These are phyloP conservation scores for Trialeurodes vaporariorum DNA, from an alignment of 1,140 invertebrate species.

Conservation along the genomic window DNA sequence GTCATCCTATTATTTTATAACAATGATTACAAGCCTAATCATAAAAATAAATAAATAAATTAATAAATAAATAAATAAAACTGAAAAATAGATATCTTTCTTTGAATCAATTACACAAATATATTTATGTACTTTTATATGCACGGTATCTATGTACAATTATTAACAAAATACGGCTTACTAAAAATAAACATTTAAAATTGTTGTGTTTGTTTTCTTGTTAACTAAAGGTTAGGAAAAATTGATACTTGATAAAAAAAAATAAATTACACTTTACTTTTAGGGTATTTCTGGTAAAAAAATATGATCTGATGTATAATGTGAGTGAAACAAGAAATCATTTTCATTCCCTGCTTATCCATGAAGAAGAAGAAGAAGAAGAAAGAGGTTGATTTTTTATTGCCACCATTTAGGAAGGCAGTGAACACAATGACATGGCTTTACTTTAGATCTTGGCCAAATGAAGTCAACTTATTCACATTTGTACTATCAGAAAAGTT, in stretches of 20 bases:
- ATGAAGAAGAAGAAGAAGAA: no score
- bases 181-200: background rate
- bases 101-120: background rate
- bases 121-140: background rate
- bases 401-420: background rate
- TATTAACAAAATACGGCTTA: background rate
- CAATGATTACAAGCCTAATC: background rate
- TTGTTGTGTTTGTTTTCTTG: background rate
- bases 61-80: slow-evolving; percentile 1
- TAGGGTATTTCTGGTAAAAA: background rate
- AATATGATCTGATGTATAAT: background rate
- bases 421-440: background rate
- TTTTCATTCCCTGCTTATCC: no score
- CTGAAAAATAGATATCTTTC: background rate
- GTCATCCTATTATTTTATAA: background rate
- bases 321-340: background rate
- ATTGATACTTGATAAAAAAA: background rate
- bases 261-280: background rate
- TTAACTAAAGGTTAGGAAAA: background rate
- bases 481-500: no score
- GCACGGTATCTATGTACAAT: background rate
- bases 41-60: slow-evolving; percentile 1
- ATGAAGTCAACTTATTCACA: no score
- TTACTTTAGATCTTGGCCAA: background rate
- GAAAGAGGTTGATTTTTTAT: no score